A percentile compares a stretch with the other conserved stretches of the same genome.
Conservation (phyloP, 1,140 invertebrate genomes). For the Drosophila kohkoa region DNA sequence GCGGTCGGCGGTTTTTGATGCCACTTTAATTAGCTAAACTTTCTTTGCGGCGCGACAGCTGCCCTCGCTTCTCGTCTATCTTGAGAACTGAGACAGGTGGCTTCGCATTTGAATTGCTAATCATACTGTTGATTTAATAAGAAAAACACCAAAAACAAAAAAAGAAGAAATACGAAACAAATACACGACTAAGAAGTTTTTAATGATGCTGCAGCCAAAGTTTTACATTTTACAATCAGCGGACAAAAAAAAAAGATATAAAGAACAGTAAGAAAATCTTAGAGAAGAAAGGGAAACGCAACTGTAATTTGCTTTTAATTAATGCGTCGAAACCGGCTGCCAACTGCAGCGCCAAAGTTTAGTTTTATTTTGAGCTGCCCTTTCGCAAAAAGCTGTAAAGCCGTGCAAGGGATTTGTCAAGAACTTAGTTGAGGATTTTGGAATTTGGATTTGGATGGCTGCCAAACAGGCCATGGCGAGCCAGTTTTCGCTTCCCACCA, state of each 20-base stretch:
- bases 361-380: neutral
- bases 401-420: slow-evolving; percentile 30
- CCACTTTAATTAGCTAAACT: slow-evolving; percentile 72
- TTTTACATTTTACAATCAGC: slow-evolving; percentile 36
- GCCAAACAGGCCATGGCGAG: slow-evolving; percentile 29
- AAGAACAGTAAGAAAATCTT: neutral
- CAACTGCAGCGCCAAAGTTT: slow-evolving; percentile 36
- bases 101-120: slow-evolving; percentile 76
- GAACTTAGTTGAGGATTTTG: slow-evolving; percentile 13
- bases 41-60: slow-evolving; percentile 34
- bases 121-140: slow-evolving; percentile 69
- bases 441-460: slow-evolving; percentile 33
- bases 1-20: slow-evolving; percentile 62
- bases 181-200: slow-evolving; percentile 69
- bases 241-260: neutral
- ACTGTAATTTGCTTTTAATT: slow-evolving; percentile 78
- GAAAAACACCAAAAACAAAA: slow-evolving; percentile 32
- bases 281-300: slow-evolving; percentile 31
- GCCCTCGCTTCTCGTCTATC: slow-evolving; percentile 14
- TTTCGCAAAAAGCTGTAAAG: neutral
- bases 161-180: slow-evolving; percentile 6
- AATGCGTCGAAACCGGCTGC: slow-evolving; percentile 55
- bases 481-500: slow-evolving; percentile 9
- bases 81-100: slow-evolving; percentile 61
- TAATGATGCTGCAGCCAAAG: slow-evolving; percentile 74